These are phyloP conservation scores for Pygocentrus nattereri DNA, from an alignment of 2,797 vertebrate genomes.

Conservation along the genomic window DNA sequence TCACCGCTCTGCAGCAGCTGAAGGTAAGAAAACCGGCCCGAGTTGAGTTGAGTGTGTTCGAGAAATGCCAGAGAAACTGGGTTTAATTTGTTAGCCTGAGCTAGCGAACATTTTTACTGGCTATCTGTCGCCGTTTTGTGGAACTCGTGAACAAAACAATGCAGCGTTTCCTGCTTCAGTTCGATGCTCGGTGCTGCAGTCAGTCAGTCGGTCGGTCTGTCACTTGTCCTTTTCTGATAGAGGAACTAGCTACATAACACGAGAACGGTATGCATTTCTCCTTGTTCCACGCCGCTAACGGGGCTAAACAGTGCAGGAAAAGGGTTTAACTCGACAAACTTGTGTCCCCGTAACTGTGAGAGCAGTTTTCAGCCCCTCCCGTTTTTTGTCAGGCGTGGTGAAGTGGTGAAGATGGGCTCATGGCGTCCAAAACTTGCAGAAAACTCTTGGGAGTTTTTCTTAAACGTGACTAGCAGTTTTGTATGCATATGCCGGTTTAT, in stretches of 20 bases:
- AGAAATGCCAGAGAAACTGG: neutral
- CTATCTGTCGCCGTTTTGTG: neutral
- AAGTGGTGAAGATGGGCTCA: neutral
- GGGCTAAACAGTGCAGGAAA: too few species aligned
- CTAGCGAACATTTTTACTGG: neutral
- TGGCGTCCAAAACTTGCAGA: neutral
- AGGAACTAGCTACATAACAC: neutral
- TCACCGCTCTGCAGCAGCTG: neutral
- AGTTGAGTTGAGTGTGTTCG: neutral
- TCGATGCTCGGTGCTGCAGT: neutral
- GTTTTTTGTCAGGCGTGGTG: neutral
- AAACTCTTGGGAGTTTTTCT: neutral
- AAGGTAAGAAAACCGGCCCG: constrained; percentile 30
- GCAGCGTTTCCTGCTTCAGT: neutral
- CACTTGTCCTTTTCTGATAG: too few species aligned
- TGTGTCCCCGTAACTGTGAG: neutral
- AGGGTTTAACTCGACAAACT: neutral
- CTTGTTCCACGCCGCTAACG: neutral
- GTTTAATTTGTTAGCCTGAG: neutral
- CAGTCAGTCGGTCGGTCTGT: neutral
- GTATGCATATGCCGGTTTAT: neutral
- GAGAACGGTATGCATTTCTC: too few species aligned
- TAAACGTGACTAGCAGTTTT: neutral
- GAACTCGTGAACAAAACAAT: neutral
- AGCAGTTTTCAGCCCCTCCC: neutral